Evolutionary conservation across 2,797 vertebrate genomes (phyloP).

Genomic region (Anguilla obscura): DNA sequence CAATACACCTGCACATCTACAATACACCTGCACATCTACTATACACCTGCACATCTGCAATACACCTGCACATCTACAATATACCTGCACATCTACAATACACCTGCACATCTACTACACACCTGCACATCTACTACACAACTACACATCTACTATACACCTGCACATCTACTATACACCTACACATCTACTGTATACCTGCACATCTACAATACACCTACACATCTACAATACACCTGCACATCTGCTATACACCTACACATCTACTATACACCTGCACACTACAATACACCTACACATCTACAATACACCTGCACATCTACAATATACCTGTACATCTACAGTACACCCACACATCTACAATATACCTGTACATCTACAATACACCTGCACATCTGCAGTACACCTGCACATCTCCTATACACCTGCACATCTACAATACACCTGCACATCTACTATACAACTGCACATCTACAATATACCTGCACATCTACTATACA

Average conservation of each 20-base stretch:
- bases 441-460: conserved; percentile 31
- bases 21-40: conserved; percentile 17
- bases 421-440: background rate
- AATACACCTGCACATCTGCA: conserved; percentile 31
- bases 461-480: background rate
- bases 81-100: conserved; percentile 15
- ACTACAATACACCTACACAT: background rate
- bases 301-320: background rate
- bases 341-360: conserved; percentile 49
- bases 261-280: conserved; percentile 30
- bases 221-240: too few relatives aligned
- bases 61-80: background rate
- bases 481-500: conserved; percentile 3
- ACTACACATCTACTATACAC: conserved; percentile 30
- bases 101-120: conserved; percentile 38
- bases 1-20: background rate
- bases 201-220: too few relatives aligned
- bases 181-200: too few relatives aligned
- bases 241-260: background rate
- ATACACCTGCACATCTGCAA: conserved; percentile 31
- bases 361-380: conserved; percentile 33
- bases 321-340: conserved; percentile 44
- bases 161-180: too few relatives aligned
- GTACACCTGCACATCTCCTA: too few relatives aligned
- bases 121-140: too few relatives aligned